Evolutionary conservation across 2,888 invertebrate species (phyloP), one percentile per base, ranked within the genome.

Genomic region (Drosophila cracens): DNA sequence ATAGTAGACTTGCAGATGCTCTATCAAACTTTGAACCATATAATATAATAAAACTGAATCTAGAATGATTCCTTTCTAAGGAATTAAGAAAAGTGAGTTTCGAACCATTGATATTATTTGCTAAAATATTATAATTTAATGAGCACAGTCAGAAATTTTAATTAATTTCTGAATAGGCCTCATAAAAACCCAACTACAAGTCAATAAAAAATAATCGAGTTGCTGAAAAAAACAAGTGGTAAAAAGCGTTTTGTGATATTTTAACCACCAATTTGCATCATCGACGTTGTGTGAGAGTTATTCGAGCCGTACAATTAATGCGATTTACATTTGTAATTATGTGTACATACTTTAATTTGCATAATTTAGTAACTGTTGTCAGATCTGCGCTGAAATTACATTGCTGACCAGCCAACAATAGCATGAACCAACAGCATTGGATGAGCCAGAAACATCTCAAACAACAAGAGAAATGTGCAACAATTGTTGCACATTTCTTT

Each of bases 291-390:
- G 49, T 34, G 31, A 56, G 70, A 70, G 70, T 70, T 82, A 70
- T 76, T 65, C 63, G 58, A 68, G 62, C 51, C 84, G 83, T 70
- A 77, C 79, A 79, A 84, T 87, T 77, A 85, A 89, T 87, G 75
- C 77, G 87, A 82, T 89, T 85, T 85, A 89, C 85, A 82, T 89
- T 68, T 87, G 89, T 85, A 85, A 85, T 85, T 85, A 85, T 84
- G 75, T 84, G 87, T 76, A 76, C 89, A 86, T 89, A 87, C 84
- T 89, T 89, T 84, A 85, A 85, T 85, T 85, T 89, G 87, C 89
- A 85, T 85, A 85, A 85, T 85, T 85, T 89, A 85, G 84, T 83
- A 69, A 87, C 76, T 81, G 74, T 61, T 67, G 74, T 54, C 63
- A 48, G 52, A 63, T 48, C 69, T 66, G 67, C 21, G 29, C 46